phyloP scores from a whole-genome alignment of 2,113 vertebrate species.

The Setophaga kirtlandii region DNA sequence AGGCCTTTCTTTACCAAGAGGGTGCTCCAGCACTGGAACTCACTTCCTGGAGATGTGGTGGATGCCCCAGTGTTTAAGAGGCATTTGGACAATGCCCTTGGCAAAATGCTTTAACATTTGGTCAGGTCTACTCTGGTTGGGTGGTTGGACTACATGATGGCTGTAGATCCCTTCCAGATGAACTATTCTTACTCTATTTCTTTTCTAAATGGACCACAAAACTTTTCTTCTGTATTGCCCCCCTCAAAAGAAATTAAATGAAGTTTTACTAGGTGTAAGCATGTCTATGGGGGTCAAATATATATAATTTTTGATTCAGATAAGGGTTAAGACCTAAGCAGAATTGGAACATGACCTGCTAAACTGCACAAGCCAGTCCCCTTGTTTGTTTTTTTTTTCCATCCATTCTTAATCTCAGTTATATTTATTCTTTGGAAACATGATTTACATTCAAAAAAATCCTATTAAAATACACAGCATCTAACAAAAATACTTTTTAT shows the following conservation, averaged over 20 bases:
- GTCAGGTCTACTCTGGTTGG: neutral
- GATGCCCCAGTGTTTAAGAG: neutral
- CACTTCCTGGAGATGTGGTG: accelerated
- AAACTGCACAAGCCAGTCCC: neutral
- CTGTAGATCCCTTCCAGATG: neutral
- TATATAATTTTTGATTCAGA: neutral
- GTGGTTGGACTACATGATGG: neutral
- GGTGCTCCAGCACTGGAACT: neutral
- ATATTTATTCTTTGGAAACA: neutral
- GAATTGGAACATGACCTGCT: neutral
- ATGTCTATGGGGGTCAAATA: neutral
- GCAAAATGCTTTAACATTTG: neutral
- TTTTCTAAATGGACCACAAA: neutral
- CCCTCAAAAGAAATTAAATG: neutral
- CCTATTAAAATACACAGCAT: neutral
- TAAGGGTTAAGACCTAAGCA: neutral
- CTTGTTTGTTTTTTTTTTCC: neutral
- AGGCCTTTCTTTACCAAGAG: neutral
- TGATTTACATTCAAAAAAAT: neutral
- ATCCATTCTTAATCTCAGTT: neutral
- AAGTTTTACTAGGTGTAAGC: neutral
- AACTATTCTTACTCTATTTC: neutral
- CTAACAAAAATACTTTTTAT: neutral
- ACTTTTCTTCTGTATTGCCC: neutral
- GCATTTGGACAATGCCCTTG: neutral